Evolutionary conservation across 2,888 invertebrate genomes (phyloP), one percentile per base, ranked within the genome.

Genomic region (Sinhomidia bicolor): DNA sequence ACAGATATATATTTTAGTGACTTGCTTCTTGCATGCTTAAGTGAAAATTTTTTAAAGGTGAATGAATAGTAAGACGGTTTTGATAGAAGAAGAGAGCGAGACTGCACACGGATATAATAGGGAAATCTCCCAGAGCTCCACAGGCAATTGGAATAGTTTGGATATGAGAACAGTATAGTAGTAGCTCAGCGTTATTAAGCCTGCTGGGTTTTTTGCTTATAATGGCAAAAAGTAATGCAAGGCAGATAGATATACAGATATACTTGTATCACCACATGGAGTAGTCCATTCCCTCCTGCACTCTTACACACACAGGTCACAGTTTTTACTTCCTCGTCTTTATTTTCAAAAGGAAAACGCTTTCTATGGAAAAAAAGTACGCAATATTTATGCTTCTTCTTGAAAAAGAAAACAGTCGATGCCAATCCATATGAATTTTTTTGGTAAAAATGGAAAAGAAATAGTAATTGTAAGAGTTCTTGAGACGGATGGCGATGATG

Each of bases 51-150:
- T n/a, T n/a, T n/a, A 65, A 47, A 71, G 83, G 83, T 83, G 74
- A 83, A 71, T 29, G 23, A 26, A 26, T 20, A 17, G 41, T 60
- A 62, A 7, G 60, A 29, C n/a, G n/a, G n/a, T n/a, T n/a, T n/a
- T n/a, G 54, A 36, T 32, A 5, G 65, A 65, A 29, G 29, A n/a
- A 36, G 47, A 78, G 54, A 78, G 12, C 2, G 17, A 32, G 65
- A 36, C 14, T n/a, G 17, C n/a, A 32, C 9, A 32, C 14, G 32
- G 65, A 20, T 65, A 65, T 41, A 74, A 82, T 54, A 74, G 54
- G 14, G n/a, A 78, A 85, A 78, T 85, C 85, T 85, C 85, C 85
- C 85, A 65, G 85, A 78, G 85, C 85, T 85, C 85, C 20, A 65
- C 85, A 85, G 85, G 85, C 83, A 83, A 74, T 74, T 47, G 68